Base-by-base conservation (phyloP, 1,140 invertebrate species). In the Apolygus lucorum region DNA sequence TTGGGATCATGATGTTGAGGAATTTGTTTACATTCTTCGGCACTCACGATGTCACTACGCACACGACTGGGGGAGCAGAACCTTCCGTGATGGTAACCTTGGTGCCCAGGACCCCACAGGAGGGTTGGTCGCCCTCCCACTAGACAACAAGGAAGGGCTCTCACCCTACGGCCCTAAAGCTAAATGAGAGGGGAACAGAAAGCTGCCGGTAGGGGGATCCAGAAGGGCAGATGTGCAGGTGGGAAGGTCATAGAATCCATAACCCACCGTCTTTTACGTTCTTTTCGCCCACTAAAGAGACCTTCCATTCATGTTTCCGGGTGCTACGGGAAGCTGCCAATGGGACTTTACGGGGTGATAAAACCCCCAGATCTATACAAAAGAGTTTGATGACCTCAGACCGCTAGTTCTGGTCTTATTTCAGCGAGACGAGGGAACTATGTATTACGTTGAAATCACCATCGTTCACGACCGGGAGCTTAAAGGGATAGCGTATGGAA, bases 111-210 rank as follows among this genome's bases (percentile, higher is more conserved):
- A 42, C 34, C 22, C 54, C 54, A 22, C 54, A 59, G 54, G 54
- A 59, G 54, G 22, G 54, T 59, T 21, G 54, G 13, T 11, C 22
- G 11, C 54, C 11, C 54, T 59, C 54, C 54, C 54, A 59, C 54
- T 59, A 59, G 11, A 59, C 34, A 22, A 59, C 54, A 59, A 59
- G 54, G 54, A 24, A 59, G 54, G 54, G 54, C 54, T 59, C 22
- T 59, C 22, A 59, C 54, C 54, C 54, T 24, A 11, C 54, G 22
- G 54, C n/a, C n/a, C n/a, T n/a, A n/a, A n/a, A n/a, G n/a, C n/a
- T n/a, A 59, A 59, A 14, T 59, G 54, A 59, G 54, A 24, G 34
- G 34, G 34, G 34, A 49, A 49, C 8, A 49, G 34, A 49, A 49
- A 49, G 34, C 34, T n/a, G n/a, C n/a, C n/a, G n/a, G n/a, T n/a